Conservation (phyloP, 1,140 invertebrate species). For the Octopus bimaculoides region DNA sequence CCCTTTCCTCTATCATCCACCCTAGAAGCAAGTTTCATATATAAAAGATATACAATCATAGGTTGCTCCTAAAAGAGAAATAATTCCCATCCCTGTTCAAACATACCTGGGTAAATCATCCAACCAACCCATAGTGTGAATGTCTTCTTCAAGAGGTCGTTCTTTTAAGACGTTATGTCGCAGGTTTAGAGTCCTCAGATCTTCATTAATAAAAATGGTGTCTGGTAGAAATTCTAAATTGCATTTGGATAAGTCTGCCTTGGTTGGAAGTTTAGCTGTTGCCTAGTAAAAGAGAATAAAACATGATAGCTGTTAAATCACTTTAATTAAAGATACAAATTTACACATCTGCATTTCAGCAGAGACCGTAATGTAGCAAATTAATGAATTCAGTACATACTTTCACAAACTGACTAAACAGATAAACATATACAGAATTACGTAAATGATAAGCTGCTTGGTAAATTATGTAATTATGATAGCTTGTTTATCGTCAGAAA, state of each 20-base stretch:
- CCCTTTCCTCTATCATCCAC: too few species aligned
- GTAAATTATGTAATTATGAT: too few species aligned
- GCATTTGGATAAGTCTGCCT: conserved; percentile 55
- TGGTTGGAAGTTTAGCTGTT: conserved; percentile 53
- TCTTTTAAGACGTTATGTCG: conserved; percentile 53
- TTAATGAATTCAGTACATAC: neutral
- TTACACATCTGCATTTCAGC: too few species aligned
- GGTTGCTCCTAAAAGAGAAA: too few species aligned
- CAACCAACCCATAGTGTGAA: conserved; percentile 56
- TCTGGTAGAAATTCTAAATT: conserved; percentile 57
- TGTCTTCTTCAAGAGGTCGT: conserved; percentile 55
- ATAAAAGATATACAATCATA: too few species aligned
- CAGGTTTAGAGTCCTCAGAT: conserved; percentile 51
- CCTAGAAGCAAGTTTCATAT: too few species aligned
- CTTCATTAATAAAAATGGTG: conserved; percentile 55
- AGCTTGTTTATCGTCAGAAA: too few species aligned
- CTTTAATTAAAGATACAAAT: too few species aligned
- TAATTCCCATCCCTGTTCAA: neutral
- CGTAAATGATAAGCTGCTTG: neutral
- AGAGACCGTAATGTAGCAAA: neutral
- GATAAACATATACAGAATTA: neutral
- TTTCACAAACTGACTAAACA: neutral
- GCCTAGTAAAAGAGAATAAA: conserved; percentile 37
- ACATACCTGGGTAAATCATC: conserved; percentile 49
- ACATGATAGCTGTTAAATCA: too few species aligned